A percentile compares a stretch with the other conserved stretches of the same genome.
Evolutionary conservation across 2,888 invertebrate genomes (phyloP).

Genomic region (Lobophora halterata): DNA sequence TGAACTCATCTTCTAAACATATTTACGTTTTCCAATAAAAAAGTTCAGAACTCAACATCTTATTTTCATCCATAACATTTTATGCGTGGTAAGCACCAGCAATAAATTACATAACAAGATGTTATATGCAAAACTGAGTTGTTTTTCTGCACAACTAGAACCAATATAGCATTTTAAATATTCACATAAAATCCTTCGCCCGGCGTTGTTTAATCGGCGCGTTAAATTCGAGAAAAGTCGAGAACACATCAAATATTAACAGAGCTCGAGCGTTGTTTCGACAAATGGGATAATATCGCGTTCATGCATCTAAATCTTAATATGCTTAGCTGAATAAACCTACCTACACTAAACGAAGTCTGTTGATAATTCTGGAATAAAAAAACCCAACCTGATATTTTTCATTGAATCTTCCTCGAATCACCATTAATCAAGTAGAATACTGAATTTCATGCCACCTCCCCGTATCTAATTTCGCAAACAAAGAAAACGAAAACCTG

Average conservation of each 20-base stretch:
- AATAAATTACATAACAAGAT: conserved; percentile 49
- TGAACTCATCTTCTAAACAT: conserved; percentile 23
- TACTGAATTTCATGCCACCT: conserved; percentile 71
- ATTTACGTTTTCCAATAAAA: conserved; percentile 7
- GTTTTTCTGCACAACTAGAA: conserved; percentile 64
- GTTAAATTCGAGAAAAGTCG: conserved; percentile 79
- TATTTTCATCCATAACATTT: conserved; percentile 31
- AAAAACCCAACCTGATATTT: conserved; percentile 62
- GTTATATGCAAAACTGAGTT: conserved; percentile 53
- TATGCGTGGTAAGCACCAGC: conserved; percentile 31
- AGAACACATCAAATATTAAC: conserved; percentile 79
- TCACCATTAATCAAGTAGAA: conserved; percentile 76
- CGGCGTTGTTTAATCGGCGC: conserved; percentile 75
- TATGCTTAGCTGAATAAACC: conserved; percentile 50
- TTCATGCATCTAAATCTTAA: conserved; percentile 69
- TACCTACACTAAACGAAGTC: conserved; percentile 5
- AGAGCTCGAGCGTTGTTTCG: conserved; percentile 66
- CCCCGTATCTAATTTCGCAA: conserved; percentile 76
- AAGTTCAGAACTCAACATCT: conserved; percentile 22
- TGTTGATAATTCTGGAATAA: conserved; percentile 27
- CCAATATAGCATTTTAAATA: conserved; percentile 78
- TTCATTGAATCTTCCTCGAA: conserved; percentile 52
- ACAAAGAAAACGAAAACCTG: conserved; percentile 78
- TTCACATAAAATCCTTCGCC: conserved; percentile 76
- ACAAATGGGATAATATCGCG: conserved; percentile 73